phyloP scores from a whole-genome alignment of 2,797 vertebrate genomes.

The Tadarida brasiliensis region DNA sequence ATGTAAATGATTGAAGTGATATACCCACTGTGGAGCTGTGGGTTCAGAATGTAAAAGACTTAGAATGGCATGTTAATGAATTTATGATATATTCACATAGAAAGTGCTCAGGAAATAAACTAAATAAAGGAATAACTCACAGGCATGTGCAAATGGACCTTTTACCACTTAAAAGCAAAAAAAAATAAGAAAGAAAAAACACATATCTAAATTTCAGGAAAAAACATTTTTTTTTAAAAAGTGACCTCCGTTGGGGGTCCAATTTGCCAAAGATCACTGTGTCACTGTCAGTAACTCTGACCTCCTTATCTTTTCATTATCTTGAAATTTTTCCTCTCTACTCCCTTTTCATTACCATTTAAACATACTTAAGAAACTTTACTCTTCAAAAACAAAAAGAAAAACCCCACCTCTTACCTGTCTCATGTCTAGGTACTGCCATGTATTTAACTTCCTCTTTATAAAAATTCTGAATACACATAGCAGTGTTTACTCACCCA shows the following conservation, averaged over 20 bases:
- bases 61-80: conserved; percentile 11
- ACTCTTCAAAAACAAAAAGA: background rate
- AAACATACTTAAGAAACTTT: background rate
- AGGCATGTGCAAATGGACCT: background rate
- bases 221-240: background rate
- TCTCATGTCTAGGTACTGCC: background rate
- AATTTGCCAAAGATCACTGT: background rate
- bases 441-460: background rate
- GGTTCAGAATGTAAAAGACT: background rate
- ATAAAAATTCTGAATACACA: background rate
- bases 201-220: too few relatives aligned
- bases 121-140: background rate
- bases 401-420: background rate
- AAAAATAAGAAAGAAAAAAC: background rate
- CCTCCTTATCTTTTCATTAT: too few relatives aligned
- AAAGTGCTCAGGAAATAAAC: background rate
- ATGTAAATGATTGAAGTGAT: background rate
- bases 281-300: background rate
- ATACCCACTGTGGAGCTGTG: background rate
- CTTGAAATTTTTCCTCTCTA: too few relatives aligned
- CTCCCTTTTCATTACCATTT: background rate
- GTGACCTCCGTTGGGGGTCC: background rate
- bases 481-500: background rate
- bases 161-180: background rate
- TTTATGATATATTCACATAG: background rate